Conservation (phyloP, 2,797 vertebrate species). For the Bovichtus diacanthus region DNA sequence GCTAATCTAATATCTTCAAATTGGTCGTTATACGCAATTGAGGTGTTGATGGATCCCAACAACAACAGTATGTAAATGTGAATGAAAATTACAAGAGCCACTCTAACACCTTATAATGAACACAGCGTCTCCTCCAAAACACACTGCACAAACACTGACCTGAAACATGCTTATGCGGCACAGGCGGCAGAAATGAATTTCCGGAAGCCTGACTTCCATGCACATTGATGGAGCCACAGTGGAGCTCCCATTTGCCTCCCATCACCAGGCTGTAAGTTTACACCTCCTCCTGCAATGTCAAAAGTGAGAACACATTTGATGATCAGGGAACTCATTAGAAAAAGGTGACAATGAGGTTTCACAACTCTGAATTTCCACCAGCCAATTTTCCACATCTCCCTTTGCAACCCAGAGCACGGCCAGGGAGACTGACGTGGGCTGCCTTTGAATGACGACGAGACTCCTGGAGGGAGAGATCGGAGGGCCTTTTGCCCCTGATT, state of each 20-base stretch:
- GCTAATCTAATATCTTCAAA: constrained; percentile 80
- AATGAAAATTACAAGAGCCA: constrained; percentile 74
- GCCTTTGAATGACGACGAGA: constrained; percentile 63
- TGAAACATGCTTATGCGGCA: constrained; percentile 80
- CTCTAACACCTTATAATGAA: constrained; percentile 86
- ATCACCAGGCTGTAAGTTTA: constrained; percentile 46
- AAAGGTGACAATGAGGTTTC: constrained; percentile 91
- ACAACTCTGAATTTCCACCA: constrained; percentile 76
- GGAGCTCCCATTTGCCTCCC: constrained; percentile 47
- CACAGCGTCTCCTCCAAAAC: constrained; percentile 54
- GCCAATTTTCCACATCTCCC: constrained; percentile 75
- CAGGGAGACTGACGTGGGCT: constrained; percentile 67
- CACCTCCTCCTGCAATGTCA: constrained; percentile 69
- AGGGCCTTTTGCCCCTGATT: constrained; percentile 51
- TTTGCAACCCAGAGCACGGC: constrained; percentile 66
- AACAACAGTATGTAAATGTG: constrained; percentile 74
- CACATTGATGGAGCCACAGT: constrained; percentile 79
- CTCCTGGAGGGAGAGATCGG: constrained; percentile 40
- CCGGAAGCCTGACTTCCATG: constrained; percentile 78
- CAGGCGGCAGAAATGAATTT: constrained; percentile 77
- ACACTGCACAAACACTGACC: constrained; percentile 67
- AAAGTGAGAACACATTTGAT: constrained; percentile 75
- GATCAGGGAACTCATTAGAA: constrained; percentile 86
- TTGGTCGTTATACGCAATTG: constrained; percentile 76
- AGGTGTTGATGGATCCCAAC: constrained; percentile 82